These are phyloP conservation scores for Aphidoletes aphidimyza DNA, from an alignment of 2,888 invertebrate species.

Conservation along the genomic window DNA sequence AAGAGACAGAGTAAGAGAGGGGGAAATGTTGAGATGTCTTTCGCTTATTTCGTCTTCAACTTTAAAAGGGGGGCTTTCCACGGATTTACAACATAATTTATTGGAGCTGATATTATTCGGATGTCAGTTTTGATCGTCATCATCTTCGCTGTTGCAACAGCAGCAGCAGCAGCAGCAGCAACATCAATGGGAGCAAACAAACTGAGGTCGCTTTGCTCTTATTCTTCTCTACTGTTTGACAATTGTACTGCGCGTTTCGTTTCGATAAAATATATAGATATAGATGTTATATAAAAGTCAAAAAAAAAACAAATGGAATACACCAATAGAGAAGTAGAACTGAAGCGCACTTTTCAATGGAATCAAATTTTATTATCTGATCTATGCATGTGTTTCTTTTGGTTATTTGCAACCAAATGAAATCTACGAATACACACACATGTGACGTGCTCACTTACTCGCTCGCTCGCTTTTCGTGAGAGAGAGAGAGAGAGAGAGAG, in stretches of 20 bases:
- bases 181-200: no score
- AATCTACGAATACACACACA: slow-evolving; percentile 20
- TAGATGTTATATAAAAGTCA: neutral
- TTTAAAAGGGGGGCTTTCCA: slow-evolving; percentile 27
- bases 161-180: no score
- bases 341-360: slow-evolving; percentile 1
- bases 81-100: slow-evolving; percentile 49
- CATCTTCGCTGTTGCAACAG: neutral
- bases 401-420: neutral
- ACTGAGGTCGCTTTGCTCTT: no score
- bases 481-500: neutral
- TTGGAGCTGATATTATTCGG: slow-evolving; percentile 46
- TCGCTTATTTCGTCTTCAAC: slow-evolving; percentile 1
- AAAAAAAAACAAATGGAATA: no score
- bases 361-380: slow-evolving; percentile 40
- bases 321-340: neutral
- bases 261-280: no score
- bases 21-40: neutral
- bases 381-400: slow-evolving; percentile 15
- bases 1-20: no score
- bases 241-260: no score
- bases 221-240: no score
- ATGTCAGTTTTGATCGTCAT: slow-evolving; percentile 51
- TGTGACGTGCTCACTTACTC: neutral
- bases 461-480: neutral